Conservation (phyloP, 2,888 invertebrate species). For the Epinotia ramella region DNA sequence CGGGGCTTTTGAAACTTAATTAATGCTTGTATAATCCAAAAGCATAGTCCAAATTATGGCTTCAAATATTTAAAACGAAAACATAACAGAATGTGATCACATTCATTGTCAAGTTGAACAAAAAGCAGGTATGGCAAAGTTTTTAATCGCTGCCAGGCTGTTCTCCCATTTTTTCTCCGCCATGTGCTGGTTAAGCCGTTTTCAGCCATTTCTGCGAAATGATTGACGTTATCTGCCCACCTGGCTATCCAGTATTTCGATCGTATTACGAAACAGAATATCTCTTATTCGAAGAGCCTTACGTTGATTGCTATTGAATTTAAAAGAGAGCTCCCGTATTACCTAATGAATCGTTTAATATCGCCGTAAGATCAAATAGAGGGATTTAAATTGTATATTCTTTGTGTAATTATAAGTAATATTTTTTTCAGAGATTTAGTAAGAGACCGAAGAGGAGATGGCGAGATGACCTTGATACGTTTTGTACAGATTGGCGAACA, state of each 20-base stretch:
- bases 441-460: no score
- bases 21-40: no score
- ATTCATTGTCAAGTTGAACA: conserved; percentile 5
- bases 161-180: conserved; percentile 32
- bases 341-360: not conserved
- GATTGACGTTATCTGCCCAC: conserved; percentile 37
- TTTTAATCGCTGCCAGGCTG: conserved; percentile 29
- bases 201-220: conserved; percentile 22
- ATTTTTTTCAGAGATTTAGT: no score
- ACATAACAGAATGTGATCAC: not conserved
- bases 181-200: conserved; percentile 10
- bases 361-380: not conserved
- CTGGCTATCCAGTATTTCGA: conserved; percentile 32
- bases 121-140: conserved; percentile 19
- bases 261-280: conserved; percentile 27
- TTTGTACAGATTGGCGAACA: no score
- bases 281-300: not conserved
- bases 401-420: no score
- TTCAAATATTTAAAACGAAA: no score
- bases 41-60: no score
- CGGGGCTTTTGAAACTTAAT: no score
- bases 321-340: not conserved
- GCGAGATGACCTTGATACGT: no score
- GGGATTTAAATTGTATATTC: not conserved
- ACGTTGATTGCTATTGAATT: conserved; percentile 9